Evolutionary conservation across 1,140 invertebrate species (phyloP), one percentile per base, ranked within the genome.

Genomic region (Centruroides vittatus): DNA sequence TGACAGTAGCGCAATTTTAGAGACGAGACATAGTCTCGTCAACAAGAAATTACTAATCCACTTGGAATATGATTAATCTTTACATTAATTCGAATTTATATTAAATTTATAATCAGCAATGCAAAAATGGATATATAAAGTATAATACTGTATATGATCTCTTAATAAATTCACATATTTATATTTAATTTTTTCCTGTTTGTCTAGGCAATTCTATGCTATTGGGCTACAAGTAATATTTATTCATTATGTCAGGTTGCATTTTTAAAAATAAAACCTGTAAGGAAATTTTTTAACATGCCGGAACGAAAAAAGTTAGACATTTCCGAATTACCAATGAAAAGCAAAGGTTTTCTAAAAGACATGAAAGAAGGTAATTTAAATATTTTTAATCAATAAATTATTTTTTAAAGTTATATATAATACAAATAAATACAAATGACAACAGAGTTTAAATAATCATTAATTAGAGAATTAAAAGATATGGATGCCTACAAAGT

Each of bases 171-270:
- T 13, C 54, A 35, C 47, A 47, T 57, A 47, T 62, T 53, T 55
- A 34, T 12, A 50, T 35, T 52, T 60, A 53, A 60, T 55, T 11
- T 62, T 63, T 55, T 35, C 61, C 64, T 23, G 23, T 66, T 62
- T 65, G 68, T 74, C n/a, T 66, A 84, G 84, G 90, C 86, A 12
- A 83, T 98, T 68, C 75, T 93, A 35, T 83, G 85, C 48, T 98
- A 98, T 71, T 98, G 94, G 94, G 77, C 81, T 46, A 83, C 86
- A 41, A 87, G 83, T 59, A 98, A 98, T 73, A 77, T 86, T 12
- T 82, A 95, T 61, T 94, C 93, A 0, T 68, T 98, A 6, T 54
- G 78, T 0, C 91, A 96, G 84, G 86, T 88, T 23, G 77, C 79
- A 10, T 49, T 95, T 55, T 74, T 98, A 9, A 86, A 80, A 73